Evolutionary conservation across 2,797 vertebrate species (phyloP).

Genomic region (Gymnoscopelus microlampas): DNA sequence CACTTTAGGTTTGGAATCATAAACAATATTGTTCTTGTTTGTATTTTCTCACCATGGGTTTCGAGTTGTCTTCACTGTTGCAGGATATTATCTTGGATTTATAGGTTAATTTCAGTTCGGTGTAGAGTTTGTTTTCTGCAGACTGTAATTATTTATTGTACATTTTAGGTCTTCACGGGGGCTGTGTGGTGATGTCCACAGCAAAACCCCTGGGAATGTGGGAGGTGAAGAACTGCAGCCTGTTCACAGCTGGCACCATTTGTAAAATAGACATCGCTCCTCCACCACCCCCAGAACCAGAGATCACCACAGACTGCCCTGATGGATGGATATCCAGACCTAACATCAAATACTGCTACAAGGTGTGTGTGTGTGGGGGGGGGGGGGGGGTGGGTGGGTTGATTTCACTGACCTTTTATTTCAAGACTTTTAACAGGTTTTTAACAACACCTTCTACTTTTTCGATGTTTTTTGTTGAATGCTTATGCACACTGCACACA

Average conservation of each 20-base stretch:
- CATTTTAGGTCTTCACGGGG: conserved; percentile 79
- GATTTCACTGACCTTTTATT: no score
- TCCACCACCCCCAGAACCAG: conserved; percentile 71
- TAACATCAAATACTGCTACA: conserved; percentile 87
- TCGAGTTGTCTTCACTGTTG: no score
- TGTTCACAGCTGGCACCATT: conserved; percentile 89
- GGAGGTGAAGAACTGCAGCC: conserved; percentile 88
- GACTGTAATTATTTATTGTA: conserved; percentile 33
- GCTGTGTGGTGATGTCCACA: conserved; percentile 88
- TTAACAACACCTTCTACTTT: no score
- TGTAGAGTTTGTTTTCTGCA: neutral
- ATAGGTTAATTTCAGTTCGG: neutral
- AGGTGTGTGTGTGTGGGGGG: conserved; percentile 77
- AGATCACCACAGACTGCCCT: conserved; percentile 81
- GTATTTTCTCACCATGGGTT: neutral
- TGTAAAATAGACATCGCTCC: conserved; percentile 84
- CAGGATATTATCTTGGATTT: neutral
- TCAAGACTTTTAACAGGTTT: no score
- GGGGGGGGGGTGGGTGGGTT: neutral
- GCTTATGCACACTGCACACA: no score
- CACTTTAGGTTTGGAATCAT: neutral
- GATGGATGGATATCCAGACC: conserved; percentile 84
- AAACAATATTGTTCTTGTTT: neutral
- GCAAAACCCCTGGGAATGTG: conserved; percentile 86
- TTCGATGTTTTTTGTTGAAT: no score